Conservation (phyloP, 1,140 invertebrate genomes). For the Akabosia matsudoensis region DNA sequence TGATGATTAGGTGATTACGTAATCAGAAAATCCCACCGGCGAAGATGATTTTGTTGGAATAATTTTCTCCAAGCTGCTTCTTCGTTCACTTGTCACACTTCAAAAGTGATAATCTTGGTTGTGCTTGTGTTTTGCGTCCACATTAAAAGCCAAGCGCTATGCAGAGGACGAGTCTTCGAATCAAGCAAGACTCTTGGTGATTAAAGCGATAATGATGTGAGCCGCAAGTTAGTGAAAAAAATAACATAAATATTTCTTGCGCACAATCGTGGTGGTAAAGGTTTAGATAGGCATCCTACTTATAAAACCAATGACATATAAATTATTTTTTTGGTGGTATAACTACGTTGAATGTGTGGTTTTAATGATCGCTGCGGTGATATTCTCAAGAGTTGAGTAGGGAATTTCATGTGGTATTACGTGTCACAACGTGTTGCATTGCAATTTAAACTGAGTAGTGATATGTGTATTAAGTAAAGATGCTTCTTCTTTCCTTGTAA, state of each 20-base stretch:
- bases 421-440: background rate
- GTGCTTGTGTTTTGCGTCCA: background rate
- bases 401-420: background rate
- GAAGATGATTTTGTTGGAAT: background rate
- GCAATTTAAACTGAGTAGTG: too few species aligned
- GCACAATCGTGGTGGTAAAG: too few species aligned
- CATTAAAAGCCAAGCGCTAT: too few species aligned
- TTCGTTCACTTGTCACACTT: constrained; percentile 12
- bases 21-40: constrained; percentile 12
- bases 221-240: background rate
- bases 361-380: background rate
- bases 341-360: background rate
- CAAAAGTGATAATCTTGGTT: background rate
- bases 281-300: too few species aligned
- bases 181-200: background rate
- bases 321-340: background rate
- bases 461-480: background rate
- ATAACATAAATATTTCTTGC: too few species aligned
- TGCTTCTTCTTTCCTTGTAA: background rate
- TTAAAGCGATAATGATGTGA: background rate
- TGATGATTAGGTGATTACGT: constrained; percentile 3
- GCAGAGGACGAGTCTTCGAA: background rate
- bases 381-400: background rate
- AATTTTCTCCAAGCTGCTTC: background rate
- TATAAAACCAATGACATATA: constrained; percentile 1